A percentile compares a stretch with the other conserved stretches of the same genome.
These are phyloP conservation scores for Pomatostomus ruficeps DNA, from an alignment of 2,113 vertebrate species.

Conservation along the genomic window DNA sequence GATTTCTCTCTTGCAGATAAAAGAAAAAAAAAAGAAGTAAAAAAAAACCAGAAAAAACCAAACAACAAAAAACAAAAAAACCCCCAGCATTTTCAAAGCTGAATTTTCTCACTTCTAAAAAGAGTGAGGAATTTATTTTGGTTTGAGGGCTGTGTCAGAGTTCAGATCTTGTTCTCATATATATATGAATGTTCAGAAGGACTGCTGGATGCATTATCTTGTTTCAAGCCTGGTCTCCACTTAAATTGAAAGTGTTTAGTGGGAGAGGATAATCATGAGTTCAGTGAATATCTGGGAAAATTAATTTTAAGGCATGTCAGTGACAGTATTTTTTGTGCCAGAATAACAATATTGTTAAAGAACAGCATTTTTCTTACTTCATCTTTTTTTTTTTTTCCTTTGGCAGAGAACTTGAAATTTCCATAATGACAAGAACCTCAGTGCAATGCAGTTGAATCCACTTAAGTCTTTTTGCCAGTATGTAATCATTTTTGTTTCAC, in stretches of 20 bases:
- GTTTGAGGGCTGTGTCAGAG: neutral
- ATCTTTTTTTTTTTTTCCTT: neutral
- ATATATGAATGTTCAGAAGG: neutral
- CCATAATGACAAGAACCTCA: neutral
- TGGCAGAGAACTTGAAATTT: conserved; percentile 1
- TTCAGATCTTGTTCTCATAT: neutral
- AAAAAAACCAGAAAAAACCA: neutral
- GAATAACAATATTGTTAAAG: conserved; percentile 19
- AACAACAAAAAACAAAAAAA: neutral
- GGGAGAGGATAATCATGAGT: neutral
- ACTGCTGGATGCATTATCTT: neutral
- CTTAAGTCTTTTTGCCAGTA: neutral
- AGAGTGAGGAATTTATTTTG: neutral
- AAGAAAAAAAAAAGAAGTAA: neutral
- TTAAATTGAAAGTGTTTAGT: neutral
- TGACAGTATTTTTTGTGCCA: conserved; percentile 8
- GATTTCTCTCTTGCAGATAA: neutral
- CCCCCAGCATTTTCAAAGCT: neutral
- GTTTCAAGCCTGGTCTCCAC: neutral
- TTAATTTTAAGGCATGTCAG: neutral
- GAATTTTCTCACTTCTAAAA: neutral
- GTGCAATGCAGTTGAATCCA: conserved; percentile 1
- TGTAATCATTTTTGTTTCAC: neutral
- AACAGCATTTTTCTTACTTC: neutral
- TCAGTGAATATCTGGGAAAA: conserved; percentile 1